Conservation (phyloP, 2,888 invertebrate genomes). For the Tortricodes alternella region DNA sequence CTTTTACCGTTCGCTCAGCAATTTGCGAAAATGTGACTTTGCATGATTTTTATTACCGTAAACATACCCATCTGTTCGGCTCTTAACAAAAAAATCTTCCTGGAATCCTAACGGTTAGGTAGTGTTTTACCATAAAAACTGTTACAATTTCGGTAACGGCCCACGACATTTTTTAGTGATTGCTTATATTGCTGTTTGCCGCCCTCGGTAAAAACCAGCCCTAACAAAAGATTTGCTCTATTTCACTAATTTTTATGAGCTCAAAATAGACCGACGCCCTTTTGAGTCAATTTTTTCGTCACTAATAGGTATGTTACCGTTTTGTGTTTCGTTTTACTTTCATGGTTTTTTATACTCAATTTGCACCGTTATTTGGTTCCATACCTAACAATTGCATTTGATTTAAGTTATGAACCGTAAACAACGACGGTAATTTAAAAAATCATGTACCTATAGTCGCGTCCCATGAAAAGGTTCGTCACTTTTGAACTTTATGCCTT, state of each 20-base stretch:
- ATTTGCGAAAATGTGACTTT: background rate
- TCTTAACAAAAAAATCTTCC: slow-evolving; percentile 6
- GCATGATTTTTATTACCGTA: background rate
- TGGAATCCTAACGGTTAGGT: slow-evolving; percentile 28
- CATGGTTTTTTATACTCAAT: background rate
- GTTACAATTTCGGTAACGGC: slow-evolving; percentile 65
- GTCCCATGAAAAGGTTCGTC: no score
- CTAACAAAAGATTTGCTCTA: slow-evolving; percentile 61
- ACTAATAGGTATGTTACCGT: slow-evolving; percentile 11
- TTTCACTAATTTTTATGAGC: slow-evolving; percentile 61
- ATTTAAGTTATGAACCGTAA: no score
- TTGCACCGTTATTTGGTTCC: background rate
- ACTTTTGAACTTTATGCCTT: no score
- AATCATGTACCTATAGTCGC: no score
- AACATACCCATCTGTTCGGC: background rate
- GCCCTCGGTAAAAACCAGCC: slow-evolving; percentile 39
- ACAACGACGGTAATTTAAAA: no score
- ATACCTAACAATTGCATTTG: no score
- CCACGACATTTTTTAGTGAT: slow-evolving; percentile 44
- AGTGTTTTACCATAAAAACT: slow-evolving; percentile 45
- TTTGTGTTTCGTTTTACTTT: slow-evolving; percentile 31
- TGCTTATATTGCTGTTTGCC: slow-evolving; percentile 38
- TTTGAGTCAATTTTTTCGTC: slow-evolving; percentile 37
- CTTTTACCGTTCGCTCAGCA: no score
- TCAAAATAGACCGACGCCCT: slow-evolving; percentile 52